Base-by-base conservation (phyloP, 2,113 vertebrate genomes). In the Syngnathoides biaculeatus region DNA sequence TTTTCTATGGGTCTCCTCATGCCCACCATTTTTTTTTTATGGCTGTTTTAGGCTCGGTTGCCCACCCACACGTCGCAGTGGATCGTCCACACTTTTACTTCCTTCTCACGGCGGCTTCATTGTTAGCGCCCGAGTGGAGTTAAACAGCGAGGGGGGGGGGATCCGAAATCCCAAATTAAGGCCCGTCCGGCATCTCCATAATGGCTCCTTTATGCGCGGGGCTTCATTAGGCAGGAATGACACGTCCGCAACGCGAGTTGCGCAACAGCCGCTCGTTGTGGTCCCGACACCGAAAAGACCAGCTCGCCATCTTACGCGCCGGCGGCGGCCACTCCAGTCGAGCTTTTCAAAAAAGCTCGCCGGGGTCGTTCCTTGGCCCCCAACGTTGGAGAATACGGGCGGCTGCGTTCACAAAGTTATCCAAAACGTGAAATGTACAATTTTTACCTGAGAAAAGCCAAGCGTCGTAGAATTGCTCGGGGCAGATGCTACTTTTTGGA, bases 171-270 rank as follows among this genome's bases (percentile, higher is more conserved):
- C 81, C 81, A 84, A 84, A 80, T 82, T 79, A 83, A 85, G 63
- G 67, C 75, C 56, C 65, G 68, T 71, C 64, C 40, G 52, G 67
- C 73, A 27, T 63, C 56, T 69, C 79, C 69, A 82, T 81, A 87
- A 88, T 83, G 69, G 79, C 45, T 69, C 68, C 79, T 87, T 86
- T 82, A 78, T 83, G 68, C 0, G 39, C 17, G 35, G 73, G 72
- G 73, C 83, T 82, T 88, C 86, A 89, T 89, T 86, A 89, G 73
- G 81, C 73, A 67, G 78, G 70, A 82, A 69, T 67, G 82, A 87
- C 88, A 80, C 60, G 60, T 85, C 74, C 71, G 69, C 68, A 53
- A 61, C 67, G 72, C 39, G 40, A 12, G 67, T 64, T 65, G 74
- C 22, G 24, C 40, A 26, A 27, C 40, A 26, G 82, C 57, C 70